phyloP scores from a whole-genome alignment of 2,113 vertebrate species.

The Malurus melanocephalus region DNA sequence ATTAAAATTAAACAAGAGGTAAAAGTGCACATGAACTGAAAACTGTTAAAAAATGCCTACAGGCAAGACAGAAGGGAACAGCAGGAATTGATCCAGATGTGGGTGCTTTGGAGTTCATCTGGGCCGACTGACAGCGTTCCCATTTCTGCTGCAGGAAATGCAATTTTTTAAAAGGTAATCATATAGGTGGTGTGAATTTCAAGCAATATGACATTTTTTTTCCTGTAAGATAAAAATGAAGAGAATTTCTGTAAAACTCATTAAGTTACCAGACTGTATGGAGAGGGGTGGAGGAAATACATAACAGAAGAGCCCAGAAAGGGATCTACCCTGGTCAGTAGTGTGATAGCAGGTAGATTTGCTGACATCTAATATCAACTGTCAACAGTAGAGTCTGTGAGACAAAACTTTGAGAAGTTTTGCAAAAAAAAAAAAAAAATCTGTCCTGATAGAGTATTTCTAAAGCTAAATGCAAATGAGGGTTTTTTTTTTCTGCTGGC shows the following conservation, averaged over 20 bases:
- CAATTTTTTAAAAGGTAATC: not conserved
- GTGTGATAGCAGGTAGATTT: not conserved
- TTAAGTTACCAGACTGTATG: not conserved
- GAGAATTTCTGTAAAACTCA: not conserved
- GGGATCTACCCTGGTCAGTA: not conserved
- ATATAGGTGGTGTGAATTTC: not conserved
- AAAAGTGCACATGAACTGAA: conserved; percentile 54
- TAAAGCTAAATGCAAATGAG: not conserved
- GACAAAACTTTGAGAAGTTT: not conserved
- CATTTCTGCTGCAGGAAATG: conserved; percentile 23
- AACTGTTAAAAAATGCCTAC: conserved; percentile 57
- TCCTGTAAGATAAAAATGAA: not conserved
- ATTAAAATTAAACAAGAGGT: conserved; percentile 65
- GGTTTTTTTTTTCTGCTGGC: not conserved
- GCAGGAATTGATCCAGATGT: conserved; percentile 17
- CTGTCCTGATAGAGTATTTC: not conserved
- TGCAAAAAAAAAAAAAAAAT: not conserved
- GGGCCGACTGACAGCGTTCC: not conserved
- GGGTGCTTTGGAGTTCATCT: conserved; percentile 18
- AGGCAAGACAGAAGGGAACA: conserved; percentile 50
- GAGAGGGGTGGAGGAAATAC: not conserved
- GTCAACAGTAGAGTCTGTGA: not conserved
- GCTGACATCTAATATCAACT: not conserved
- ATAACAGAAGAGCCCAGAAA: not conserved
- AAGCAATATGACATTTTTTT: not conserved